Percentiles rank a stretch among this genome's conserved stretches.
Evolutionary conservation across 2,888 invertebrate species (phyloP).

Genomic region (Oxystoma pomonae): DNA sequence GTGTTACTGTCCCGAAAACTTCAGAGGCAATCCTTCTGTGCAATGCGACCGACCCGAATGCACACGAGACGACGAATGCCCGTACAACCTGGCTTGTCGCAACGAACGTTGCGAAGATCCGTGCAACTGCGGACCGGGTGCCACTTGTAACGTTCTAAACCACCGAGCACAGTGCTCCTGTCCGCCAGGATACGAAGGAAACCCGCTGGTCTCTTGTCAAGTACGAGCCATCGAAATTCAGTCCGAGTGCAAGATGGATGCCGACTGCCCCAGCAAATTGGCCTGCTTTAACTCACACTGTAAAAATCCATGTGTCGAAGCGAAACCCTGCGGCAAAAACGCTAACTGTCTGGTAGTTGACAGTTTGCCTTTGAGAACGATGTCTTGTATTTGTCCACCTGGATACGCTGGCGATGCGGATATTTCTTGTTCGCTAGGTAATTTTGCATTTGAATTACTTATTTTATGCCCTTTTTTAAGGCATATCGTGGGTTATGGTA

Average conservation of each 20-base stretch:
- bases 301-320: slow-evolving; percentile 73
- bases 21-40: slow-evolving; percentile 76
- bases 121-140: slow-evolving; percentile 75
- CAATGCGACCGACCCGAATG: slow-evolving; percentile 77
- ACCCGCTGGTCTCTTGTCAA: slow-evolving; percentile 66
- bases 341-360: slow-evolving; percentile 83
- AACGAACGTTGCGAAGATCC: slow-evolving; percentile 78
- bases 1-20: slow-evolving; percentile 79
- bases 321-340: slow-evolving; percentile 73
- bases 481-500: too few relatives aligned
- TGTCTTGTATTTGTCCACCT: slow-evolving; percentile 81
- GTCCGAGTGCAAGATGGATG: slow-evolving; percentile 71
- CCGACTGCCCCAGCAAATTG: slow-evolving; percentile 79
- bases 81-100: slow-evolving; percentile 72
- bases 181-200: slow-evolving; percentile 76
- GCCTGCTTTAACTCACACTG: slow-evolving; percentile 80
- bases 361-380: slow-evolving; percentile 80
- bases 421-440: slow-evolving; percentile 76
- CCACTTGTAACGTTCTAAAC: slow-evolving; percentile 71
- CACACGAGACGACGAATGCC: slow-evolving; percentile 69
- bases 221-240: slow-evolving; percentile 53
- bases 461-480: too few relatives aligned
- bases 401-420: slow-evolving; percentile 85
- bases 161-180: slow-evolving; percentile 78
- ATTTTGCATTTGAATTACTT: slow-evolving; percentile 32